Conservation (phyloP, 2,888 invertebrate genomes). For the Arenicola marina region DNA sequence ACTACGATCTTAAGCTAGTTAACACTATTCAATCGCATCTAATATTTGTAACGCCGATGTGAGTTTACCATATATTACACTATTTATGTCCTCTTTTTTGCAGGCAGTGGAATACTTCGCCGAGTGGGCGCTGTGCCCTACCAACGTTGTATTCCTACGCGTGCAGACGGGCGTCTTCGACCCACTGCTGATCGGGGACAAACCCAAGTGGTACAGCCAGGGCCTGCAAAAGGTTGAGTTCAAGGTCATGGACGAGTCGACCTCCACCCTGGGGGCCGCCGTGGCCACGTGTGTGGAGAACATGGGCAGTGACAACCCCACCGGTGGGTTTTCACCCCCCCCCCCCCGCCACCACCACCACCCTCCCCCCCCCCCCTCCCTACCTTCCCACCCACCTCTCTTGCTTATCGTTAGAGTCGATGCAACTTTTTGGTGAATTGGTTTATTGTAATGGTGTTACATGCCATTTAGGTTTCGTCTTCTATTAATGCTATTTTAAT, state of each 20-base stretch:
- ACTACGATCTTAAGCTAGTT: no score
- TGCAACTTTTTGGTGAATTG: no score
- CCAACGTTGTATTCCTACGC: conserved; percentile 94
- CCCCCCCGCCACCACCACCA: no score
- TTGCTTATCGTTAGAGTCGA: no score
- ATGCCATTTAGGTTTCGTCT: neutral
- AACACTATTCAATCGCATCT: no score
- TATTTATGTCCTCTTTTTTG: conserved; percentile 10
- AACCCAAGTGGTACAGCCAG: conserved; percentile 89
- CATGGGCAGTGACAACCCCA: conserved; percentile 50
- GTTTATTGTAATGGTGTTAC: neutral
- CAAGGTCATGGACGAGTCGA: conserved; percentile 88
- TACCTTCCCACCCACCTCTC: no score
- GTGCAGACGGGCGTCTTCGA: conserved; percentile 94
- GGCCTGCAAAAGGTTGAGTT: conserved; percentile 82
- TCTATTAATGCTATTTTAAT: no score
- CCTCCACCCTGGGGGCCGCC: conserved; percentile 61
- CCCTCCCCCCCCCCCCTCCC: no score
- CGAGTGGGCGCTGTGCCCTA: conserved; percentile 97
- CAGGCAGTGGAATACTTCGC: conserved; percentile 97
- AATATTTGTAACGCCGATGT: no score
- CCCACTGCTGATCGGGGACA: conserved; percentile 95
- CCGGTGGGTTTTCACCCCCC: conserved; percentile 45
- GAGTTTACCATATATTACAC: no score
- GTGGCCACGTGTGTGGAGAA: conserved; percentile 45